Base-by-base conservation (phyloP, 1,140 invertebrate species). In the Rhysida immarginata region DNA sequence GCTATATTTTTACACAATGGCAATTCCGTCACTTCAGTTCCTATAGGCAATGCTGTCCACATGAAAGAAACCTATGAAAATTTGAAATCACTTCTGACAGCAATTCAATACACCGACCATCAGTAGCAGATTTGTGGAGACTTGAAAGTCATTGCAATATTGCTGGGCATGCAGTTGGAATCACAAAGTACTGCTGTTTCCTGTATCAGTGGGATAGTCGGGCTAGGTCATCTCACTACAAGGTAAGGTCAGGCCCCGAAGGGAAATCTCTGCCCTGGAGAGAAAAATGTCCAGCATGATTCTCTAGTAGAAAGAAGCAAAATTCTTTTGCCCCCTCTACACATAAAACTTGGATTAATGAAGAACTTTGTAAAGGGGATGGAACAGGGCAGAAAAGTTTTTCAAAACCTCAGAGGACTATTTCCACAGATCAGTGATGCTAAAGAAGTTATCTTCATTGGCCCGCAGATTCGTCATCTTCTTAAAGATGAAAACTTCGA, bases 171-270 rank as follows among this genome's bases (percentile, higher is more conserved):
- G 42, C 59, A 60, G 48, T 13, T 48, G 21, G 55, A 44, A 2
- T 55, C 44, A 61, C 44, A 45, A 61, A 61, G 41, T 53, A 54
- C 20, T 49, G 55, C 45, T 61, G 56, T 57, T 61, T 61, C 51
- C 49, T 57, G 14, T 53, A 55, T 42, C 21, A 43, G 49, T 61
- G 59, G 55, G 50, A 60, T 46, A 58, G 35, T 53, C 51, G 27
- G 20, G 58, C 54, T n/a, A 53, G 18, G 20, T n/a, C 42, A 25
- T 42, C 35, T n/a, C 45, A 59, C 56, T 59, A 69, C 49, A 2
- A 11, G 20, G 20, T 26, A 53, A 23, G 58, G 49, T n/a, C 56
- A 54, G 14, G 16, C n/a, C n/a, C 35, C 56, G 20, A 56, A 53
- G 26, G 18, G 54, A 27, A 27, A 57, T 14, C 26, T 42, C 1